A percentile compares a stretch with the other conserved stretches of the same genome.
Conservation (phyloP, 2,888 invertebrate genomes). For the Baccha elongata region DNA sequence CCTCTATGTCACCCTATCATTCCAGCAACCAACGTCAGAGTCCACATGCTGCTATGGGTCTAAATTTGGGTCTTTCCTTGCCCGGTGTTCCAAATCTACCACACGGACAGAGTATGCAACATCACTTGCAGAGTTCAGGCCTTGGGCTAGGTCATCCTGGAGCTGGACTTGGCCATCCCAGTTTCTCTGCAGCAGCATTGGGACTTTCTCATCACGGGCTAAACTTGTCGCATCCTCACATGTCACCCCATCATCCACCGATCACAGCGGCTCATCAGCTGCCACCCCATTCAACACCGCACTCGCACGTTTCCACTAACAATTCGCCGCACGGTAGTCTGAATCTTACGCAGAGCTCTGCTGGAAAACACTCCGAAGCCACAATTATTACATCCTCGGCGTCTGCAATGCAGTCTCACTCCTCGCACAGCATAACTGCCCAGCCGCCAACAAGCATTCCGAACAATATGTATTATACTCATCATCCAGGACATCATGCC, state of each 20-base stretch:
- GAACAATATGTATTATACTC: conserved; percentile 79
- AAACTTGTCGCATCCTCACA: conserved; percentile 80
- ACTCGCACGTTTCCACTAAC: conserved; percentile 74
- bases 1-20: conserved; percentile 81
- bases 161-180: conserved; percentile 79
- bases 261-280: conserved; percentile 79
- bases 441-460: conserved; percentile 71
- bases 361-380: conserved; percentile 74
- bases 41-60: conserved; percentile 79
- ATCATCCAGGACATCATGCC: conserved; percentile 78
- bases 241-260: conserved; percentile 76
- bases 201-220: conserved; percentile 80
- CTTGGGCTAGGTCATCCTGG: conserved; percentile 78
- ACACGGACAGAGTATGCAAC: conserved; percentile 79
- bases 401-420: conserved; percentile 75
- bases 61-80: conserved; percentile 80
- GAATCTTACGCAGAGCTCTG: conserved; percentile 75
- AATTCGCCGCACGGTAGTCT: conserved; percentile 79
- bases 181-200: conserved; percentile 79
- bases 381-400: conserved; percentile 76
- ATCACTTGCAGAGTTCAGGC: conserved; percentile 79
- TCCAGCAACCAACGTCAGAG: conserved; percentile 81
- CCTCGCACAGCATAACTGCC: conserved; percentile 73
- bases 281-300: conserved; percentile 77
- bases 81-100: conserved; percentile 78